These are phyloP conservation scores for Trypoxylon attenuatum DNA, from an alignment of 2,888 invertebrate species.

Conservation along the genomic window DNA sequence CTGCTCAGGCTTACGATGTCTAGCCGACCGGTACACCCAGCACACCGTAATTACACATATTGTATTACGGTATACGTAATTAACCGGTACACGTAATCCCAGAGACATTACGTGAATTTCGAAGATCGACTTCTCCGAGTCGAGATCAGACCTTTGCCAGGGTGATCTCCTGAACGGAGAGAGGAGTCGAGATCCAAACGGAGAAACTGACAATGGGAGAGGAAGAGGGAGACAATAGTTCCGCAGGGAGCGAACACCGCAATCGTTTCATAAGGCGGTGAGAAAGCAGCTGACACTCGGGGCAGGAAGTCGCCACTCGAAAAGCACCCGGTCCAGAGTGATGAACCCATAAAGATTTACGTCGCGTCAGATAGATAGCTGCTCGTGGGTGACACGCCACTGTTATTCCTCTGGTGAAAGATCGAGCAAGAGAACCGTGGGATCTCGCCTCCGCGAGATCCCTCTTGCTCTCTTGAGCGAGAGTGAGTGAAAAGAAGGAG, in stretches of 20 bases:
- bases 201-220: background rate
- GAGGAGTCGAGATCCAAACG: background rate
- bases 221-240: background rate
- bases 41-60: slow-evolving; percentile 18
- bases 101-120: background rate
- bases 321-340: slow-evolving; percentile 41
- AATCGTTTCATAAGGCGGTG: slow-evolving; percentile 43
- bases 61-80: background rate
- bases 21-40: background rate
- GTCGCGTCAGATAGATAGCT: slow-evolving; percentile 43
- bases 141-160: background rate
- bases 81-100: background rate
- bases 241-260: slow-evolving; percentile 29
- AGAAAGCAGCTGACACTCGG: slow-evolving; percentile 43
- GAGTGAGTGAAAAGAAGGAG: too few species aligned
- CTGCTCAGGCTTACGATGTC: slow-evolving; percentile 1
- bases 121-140: background rate
- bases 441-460: too few species aligned
- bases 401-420: slow-evolving; percentile 38
- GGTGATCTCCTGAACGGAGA: background rate
- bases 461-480: too few species aligned
- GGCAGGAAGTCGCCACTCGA: slow-evolving; percentile 57
- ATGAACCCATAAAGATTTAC: slow-evolving; percentile 50
- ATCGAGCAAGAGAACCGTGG: slow-evolving; percentile 47
- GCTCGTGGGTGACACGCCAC: slow-evolving; percentile 25